Evolutionary conservation across 2,797 vertebrate species (phyloP).

Genomic region (Meriones psammophilus): DNA sequence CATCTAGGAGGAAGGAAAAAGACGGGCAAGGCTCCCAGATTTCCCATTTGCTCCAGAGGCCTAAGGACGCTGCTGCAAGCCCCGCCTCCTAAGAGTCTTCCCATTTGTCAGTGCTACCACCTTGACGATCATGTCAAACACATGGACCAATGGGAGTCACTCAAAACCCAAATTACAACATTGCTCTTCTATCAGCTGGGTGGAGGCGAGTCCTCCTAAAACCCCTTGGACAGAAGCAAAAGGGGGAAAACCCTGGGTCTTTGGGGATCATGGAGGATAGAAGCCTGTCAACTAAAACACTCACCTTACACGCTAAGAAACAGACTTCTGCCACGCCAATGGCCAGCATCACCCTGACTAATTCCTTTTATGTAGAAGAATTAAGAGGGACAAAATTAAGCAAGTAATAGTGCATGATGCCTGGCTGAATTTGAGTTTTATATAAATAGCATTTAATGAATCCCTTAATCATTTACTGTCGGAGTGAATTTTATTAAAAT

Average conservation of each 20-base stretch:
- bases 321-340: not conserved
- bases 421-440: slow-evolving; percentile 41
- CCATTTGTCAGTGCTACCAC: not conserved
- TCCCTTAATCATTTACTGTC: slow-evolving; percentile 1
- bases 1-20: not conserved
- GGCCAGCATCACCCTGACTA: not conserved
- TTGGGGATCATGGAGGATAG: not conserved
- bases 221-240: not conserved
- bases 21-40: not conserved
- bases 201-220: not conserved
- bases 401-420: not conserved
- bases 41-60: not conserved
- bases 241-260: not conserved
- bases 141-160: not conserved
- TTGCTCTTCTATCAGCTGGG: not conserved
- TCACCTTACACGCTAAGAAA: not conserved
- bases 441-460: slow-evolving; percentile 22
- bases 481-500: slow-evolving; percentile 5
- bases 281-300: not conserved
- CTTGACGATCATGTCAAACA: not conserved
- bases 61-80: not conserved
- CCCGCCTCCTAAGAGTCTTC: not conserved
- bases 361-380: not conserved
- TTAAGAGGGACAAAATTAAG: not conserved
- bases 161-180: not conserved